Percentiles rank a stretch among this genome's conserved stretches.
Conservation (phyloP, 2,888 invertebrate species). For the Cryptus viduatorius region DNA sequence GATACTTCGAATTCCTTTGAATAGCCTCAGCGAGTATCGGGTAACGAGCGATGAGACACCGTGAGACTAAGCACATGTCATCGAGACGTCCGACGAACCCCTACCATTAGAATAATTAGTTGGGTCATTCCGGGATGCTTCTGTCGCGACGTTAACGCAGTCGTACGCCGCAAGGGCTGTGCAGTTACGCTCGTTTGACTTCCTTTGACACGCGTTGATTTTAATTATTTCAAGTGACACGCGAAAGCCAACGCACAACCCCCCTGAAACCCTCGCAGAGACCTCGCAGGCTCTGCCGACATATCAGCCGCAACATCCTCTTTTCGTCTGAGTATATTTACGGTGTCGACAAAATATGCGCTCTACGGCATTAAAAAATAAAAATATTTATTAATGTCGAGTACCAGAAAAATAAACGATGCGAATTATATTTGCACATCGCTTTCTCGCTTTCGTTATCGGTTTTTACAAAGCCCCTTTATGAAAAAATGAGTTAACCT, state of each 20-base stretch:
- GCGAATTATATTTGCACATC: too few relatives aligned
- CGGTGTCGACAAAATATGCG: neutral
- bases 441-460: too few relatives aligned
- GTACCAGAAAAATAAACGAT: too few relatives aligned
- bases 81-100: slow-evolving; percentile 62
- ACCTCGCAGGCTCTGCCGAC: neutral
- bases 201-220: slow-evolving; percentile 54
- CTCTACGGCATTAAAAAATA: neutral
- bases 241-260: slow-evolving; percentile 46
- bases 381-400: neutral
- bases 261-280: slow-evolving; percentile 63
- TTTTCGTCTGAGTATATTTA: neutral
- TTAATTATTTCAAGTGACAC: slow-evolving; percentile 73
- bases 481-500: too few relatives aligned
- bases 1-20: neutral
- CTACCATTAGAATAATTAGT: slow-evolving; percentile 81
- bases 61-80: slow-evolving; percentile 29
- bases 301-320: too few relatives aligned
- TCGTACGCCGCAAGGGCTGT: slow-evolving; percentile 31
- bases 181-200: slow-evolving; percentile 38
- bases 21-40: neutral
- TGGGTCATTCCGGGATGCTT: slow-evolving; percentile 61
- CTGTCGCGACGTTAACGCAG: slow-evolving; percentile 24
- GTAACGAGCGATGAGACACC: neutral
- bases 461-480: too few relatives aligned